Base-by-base conservation (phyloP, 2,113 vertebrate species). In the Petrocephalus microphthalmus region DNA sequence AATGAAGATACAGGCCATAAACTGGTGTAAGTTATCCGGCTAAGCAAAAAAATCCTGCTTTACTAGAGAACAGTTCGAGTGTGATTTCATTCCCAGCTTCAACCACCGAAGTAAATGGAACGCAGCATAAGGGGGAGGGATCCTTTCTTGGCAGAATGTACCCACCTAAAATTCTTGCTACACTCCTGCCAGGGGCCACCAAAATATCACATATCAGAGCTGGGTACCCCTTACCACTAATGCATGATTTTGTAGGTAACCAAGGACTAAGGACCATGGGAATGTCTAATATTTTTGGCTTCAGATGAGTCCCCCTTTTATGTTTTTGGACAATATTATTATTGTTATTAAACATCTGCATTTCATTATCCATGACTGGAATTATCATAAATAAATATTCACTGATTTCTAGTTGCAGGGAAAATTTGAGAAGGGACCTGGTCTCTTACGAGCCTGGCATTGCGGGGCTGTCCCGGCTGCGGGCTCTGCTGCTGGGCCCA, bases 401-500 rank as follows among this genome's bases (percentile, higher is more conserved):
- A 2, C 25, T 7, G 57, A 71, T 45, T 74, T 84, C 22, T 78
- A 91, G 91, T 0, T 86, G 52, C 33, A 89, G 88, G 11, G 54
- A 89, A 8, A n/a, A 49, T 37, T 42, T 90, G n/a, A 89, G 81
- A 47, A 2, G 82, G 54, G 52, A 51, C 4, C 78, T 91, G 84
- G n/a, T 71, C 22, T 89, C 45, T 0, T 89, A 84, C 29, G 82
- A 88, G 7, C 49, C 56, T 22, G 1, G 17, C 17, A 7, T 33
- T 49, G 37, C 78, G 22, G 87, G 19, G 47, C n/a, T 91, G 22
- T 22, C 74, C 5, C 33, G 3, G 52, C 81, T 84, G 22, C 85
- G 87, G 52, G 87, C 86, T 53, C 87, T 91, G 52, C 60, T 91
- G 0, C 19, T 91, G 87, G 90, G 90, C 22, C 90, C 89, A 47